phyloP scores from a whole-genome alignment of 2,113 vertebrate genomes.

The Urocynchramus pylzowi region DNA sequence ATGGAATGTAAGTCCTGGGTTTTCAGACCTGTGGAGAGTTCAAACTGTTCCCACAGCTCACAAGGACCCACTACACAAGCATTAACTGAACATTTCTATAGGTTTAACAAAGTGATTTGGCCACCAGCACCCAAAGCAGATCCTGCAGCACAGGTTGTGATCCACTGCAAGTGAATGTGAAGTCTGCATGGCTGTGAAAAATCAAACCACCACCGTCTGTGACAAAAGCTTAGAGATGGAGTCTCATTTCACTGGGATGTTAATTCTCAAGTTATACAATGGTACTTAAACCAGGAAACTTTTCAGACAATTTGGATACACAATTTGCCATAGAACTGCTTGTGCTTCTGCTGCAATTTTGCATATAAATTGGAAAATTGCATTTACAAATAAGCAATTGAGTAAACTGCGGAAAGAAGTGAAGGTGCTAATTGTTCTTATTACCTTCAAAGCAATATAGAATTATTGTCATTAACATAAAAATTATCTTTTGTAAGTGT shows the following conservation, averaged over 20 bases:
- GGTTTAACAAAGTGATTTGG: not conserved
- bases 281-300: not conserved
- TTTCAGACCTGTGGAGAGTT: not conserved
- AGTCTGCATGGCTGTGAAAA: not conserved
- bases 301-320: not conserved
- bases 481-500: not conserved
- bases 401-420: conserved; percentile 3
- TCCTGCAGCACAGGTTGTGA: not conserved
- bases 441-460: not conserved
- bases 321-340: conserved; percentile 1
- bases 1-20: fast-evolving
- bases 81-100: fast-evolving
- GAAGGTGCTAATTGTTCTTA: not conserved
- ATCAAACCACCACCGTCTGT: not conserved
- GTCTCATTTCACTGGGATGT: not conserved
- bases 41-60: not conserved
- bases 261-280: not conserved
- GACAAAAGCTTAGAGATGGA: not conserved
- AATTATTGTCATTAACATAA: not conserved
- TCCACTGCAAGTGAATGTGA: not conserved
- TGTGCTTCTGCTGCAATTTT: not conserved
- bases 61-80: not conserved
- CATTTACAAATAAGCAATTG: conserved; percentile 6
- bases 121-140: not conserved
- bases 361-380: not conserved